phyloP scores from a whole-genome alignment of 35 echinoderm and acorn worm species.

The Ophioderma brevispina region DNA sequence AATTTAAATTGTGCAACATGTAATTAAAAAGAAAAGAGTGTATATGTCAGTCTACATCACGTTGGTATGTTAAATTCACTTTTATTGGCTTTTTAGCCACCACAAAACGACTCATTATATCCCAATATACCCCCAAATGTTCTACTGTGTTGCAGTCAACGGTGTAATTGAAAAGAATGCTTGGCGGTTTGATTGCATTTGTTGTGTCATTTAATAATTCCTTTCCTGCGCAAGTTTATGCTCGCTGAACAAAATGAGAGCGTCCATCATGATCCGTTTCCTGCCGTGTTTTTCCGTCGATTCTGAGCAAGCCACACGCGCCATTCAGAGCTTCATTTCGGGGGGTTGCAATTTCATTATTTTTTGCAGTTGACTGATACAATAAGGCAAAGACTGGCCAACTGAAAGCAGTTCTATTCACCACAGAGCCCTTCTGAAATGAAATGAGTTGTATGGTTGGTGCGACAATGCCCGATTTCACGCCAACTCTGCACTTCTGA shows the following conservation, averaged over 20 bases:
- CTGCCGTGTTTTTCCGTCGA: background rate
- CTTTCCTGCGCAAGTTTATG: background rate
- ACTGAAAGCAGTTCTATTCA: background rate
- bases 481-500: background rate
- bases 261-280: background rate
- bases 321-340: background rate
- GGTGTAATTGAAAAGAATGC: background rate
- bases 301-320: background rate
- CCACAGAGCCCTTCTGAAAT: background rate
- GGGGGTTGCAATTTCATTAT: slow-evolving; percentile 6
- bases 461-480: background rate
- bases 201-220: slow-evolving; percentile 7
- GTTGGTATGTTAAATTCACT: too few relatives aligned
- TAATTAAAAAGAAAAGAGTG: too few relatives aligned
- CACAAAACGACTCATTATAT: background rate
- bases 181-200: background rate
- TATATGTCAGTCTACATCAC: too few relatives aligned
- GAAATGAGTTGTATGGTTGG: background rate
- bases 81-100: background rate
- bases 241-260: slow-evolving; percentile 9
- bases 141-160: background rate
- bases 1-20: too few relatives aligned
- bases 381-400: background rate
- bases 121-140: background rate
- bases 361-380: background rate